Evolutionary conservation across 2,888 invertebrate species (phyloP).

Genomic region (Eristalis arbustorum): DNA sequence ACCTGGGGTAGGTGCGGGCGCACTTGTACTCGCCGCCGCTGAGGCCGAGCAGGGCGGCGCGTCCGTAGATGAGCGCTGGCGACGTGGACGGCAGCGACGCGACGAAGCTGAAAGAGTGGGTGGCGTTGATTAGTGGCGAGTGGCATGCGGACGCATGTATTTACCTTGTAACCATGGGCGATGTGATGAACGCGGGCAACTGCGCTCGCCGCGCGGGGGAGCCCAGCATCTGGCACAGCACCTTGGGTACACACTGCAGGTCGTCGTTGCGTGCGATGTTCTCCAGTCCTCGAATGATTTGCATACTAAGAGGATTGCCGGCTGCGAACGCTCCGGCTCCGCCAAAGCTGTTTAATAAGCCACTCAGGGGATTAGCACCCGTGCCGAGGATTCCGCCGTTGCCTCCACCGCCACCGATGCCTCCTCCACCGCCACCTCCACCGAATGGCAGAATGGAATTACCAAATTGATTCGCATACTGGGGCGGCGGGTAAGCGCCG

Average conservation of each 20-base stretch:
- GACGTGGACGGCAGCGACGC: conserved; percentile 80
- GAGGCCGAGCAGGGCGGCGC: conserved; percentile 88
- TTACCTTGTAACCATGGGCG: conserved; percentile 79
- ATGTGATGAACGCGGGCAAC: conserved; percentile 78
- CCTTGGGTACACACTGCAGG: conserved; percentile 88
- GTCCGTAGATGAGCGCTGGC: conserved; percentile 87
- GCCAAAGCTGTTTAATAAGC: conserved; percentile 76
- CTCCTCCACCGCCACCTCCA: conserved; percentile 38
- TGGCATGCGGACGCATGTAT: conserved; percentile 50
- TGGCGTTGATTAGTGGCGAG: background rate
- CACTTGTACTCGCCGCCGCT: conserved; percentile 81
- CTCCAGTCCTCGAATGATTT: conserved; percentile 81
- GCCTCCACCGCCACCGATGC: conserved; percentile 15
- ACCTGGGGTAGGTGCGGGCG: conserved; percentile 84
- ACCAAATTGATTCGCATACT: conserved; percentile 79
- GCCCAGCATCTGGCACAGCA: conserved; percentile 89
- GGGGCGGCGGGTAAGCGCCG: conserved; percentile 44
- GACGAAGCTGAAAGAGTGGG: conserved; percentile 74
- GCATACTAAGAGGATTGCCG: conserved; percentile 76
- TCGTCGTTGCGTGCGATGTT: conserved; percentile 87
- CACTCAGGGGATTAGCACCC: conserved; percentile 74
- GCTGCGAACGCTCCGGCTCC: conserved; percentile 72
- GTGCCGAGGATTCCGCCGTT: conserved; percentile 36
- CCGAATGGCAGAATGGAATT: conserved; percentile 75
- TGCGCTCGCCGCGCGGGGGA: conserved; percentile 79